Conservation (phyloP, 2,113 vertebrate species). For the Bujurquina vittata region DNA sequence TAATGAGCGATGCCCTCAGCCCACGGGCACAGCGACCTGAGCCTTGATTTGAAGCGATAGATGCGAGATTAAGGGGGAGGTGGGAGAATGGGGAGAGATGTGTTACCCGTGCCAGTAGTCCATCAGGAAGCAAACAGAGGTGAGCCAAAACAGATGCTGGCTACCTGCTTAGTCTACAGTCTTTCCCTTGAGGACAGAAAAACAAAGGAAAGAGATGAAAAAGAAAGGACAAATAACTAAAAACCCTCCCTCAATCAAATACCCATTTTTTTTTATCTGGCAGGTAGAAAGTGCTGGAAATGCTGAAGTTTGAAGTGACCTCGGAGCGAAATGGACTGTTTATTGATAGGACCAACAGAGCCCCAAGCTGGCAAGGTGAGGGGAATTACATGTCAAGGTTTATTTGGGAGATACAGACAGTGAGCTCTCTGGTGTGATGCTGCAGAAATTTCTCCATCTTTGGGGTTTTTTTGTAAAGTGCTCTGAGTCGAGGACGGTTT, state of each 20-base stretch:
- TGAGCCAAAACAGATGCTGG: conserved; percentile 58
- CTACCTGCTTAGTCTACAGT: conserved; percentile 44
- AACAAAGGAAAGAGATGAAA: neutral
- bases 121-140: conserved; percentile 55
- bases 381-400: conserved; percentile 70
- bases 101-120: conserved; percentile 31
- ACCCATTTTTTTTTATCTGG: neutral
- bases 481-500: conserved; percentile 38
- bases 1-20: conserved; percentile 72
- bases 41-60: conserved; percentile 64
- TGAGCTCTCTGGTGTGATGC: conserved; percentile 44
- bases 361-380: conserved; percentile 49
- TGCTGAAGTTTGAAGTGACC: conserved; percentile 47
- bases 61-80: conserved; percentile 48
- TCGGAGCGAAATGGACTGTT: conserved; percentile 51
- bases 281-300: conserved; percentile 10
- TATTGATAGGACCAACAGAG: conserved; percentile 43
- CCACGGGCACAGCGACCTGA: conserved; percentile 38
- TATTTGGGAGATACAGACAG: conserved; percentile 54
- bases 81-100: conserved; percentile 17
- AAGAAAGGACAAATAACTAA: neutral
- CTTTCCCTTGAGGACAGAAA: neutral
- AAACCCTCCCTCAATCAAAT: neutral
- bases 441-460: conserved; percentile 40
- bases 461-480: conserved; percentile 1